Evolutionary conservation across 2,113 vertebrate genomes (phyloP).

Genomic region (Xerus inauris): DNA sequence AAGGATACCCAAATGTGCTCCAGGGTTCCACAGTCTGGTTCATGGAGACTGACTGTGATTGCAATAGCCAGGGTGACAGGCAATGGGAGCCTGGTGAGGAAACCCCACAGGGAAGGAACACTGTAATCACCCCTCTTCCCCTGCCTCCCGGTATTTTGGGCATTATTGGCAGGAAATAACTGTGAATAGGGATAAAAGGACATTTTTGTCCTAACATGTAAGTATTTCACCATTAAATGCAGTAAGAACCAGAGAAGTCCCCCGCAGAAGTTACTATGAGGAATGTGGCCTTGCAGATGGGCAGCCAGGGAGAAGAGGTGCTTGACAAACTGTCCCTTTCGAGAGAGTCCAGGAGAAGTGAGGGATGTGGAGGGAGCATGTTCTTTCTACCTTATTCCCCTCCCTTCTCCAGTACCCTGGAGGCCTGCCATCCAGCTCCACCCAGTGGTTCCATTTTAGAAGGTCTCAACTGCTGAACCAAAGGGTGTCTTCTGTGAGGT

Average conservation of each 20-base stretch:
- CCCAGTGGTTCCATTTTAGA: neutral
- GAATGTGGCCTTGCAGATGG: neutral
- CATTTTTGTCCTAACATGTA: neutral
- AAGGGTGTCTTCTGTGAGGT: neutral
- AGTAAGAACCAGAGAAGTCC: neutral
- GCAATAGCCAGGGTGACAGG: neutral
- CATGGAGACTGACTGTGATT: neutral
- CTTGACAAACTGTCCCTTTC: neutral
- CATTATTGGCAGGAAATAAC: neutral
- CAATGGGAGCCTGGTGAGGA: neutral
- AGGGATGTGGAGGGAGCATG: neutral
- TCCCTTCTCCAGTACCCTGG: neutral
- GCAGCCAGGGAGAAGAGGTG: neutral
- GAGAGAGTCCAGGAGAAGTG: neutral
- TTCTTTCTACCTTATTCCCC: neutral
- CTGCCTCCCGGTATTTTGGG: neutral
- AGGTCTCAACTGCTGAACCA: neutral
- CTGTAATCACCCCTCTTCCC: neutral
- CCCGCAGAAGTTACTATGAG: neutral
- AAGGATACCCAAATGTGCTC: neutral
- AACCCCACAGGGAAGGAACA: neutral
- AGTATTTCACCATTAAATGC: neutral
- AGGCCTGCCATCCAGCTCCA: neutral
- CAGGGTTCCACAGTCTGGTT: neutral
- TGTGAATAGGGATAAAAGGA: neutral